A percentile compares a stretch with the other conserved stretches of the same genome.
phyloP scores from a whole-genome alignment of 2,888 invertebrate species.

The Pinctada fucata region DNA sequence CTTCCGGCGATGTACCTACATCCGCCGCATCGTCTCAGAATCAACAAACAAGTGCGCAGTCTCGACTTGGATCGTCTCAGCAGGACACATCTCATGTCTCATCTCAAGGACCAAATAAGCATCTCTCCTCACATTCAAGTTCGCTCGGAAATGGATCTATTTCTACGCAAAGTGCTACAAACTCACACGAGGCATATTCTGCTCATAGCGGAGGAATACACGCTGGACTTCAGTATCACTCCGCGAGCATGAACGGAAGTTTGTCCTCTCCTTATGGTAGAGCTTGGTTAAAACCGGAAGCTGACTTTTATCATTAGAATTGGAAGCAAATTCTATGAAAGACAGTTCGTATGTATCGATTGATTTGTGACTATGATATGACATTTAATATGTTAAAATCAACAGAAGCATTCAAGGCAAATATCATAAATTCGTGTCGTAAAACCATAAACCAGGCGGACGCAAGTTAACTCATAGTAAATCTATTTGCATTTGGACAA shows the following conservation, averaged over 20 bases:
- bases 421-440: constrained; percentile 19
- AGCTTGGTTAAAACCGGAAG: constrained; percentile 59
- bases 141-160: constrained; percentile 44
- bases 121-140: constrained; percentile 43
- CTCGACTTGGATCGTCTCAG: constrained; percentile 45
- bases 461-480: constrained; percentile 16
- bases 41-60: constrained; percentile 40
- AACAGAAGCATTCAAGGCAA: constrained; percentile 4
- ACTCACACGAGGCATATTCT: constrained; percentile 47
- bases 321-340: neutral
- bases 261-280: constrained; percentile 65
- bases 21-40: constrained; percentile 29
- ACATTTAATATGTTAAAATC: constrained; percentile 8
- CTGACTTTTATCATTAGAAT: constrained; percentile 19
- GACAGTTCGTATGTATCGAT: neutral
- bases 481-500: constrained; percentile 26
- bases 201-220: constrained; percentile 56
- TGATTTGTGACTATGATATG: neutral
- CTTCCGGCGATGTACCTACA: constrained; percentile 50
- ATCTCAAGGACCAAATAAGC: constrained; percentile 51
- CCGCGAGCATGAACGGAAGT: constrained; percentile 62
- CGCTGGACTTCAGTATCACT: constrained; percentile 62
- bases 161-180: constrained; percentile 54
- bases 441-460: constrained; percentile 16
- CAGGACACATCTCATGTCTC: constrained; percentile 35